phyloP scores from a whole-genome alignment of 2,888 invertebrate genomes.

The Xanthorhoe spadicearia region DNA sequence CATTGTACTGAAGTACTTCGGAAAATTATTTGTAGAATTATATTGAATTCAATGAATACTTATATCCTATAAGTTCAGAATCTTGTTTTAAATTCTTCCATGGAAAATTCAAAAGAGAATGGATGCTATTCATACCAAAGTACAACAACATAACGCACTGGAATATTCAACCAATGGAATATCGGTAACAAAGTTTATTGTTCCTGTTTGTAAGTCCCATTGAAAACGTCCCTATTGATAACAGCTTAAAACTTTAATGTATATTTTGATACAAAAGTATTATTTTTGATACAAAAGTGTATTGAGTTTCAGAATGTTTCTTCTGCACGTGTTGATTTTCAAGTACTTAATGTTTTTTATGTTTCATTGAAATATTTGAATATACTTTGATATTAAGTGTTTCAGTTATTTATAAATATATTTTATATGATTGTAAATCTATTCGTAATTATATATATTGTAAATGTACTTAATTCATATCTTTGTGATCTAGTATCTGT shows the following conservation, averaged over 20 bases:
- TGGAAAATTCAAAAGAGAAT: not conserved
- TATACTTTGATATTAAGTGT: not conserved
- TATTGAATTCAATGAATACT: not conserved
- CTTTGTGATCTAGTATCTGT: too few relatives aligned
- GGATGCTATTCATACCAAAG: conserved; percentile 10
- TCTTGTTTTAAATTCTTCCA: not conserved
- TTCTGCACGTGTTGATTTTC: not conserved
- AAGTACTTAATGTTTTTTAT: not conserved
- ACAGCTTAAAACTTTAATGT: conserved; percentile 26
- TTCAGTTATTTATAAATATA: too few relatives aligned
- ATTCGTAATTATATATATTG: too few relatives aligned
- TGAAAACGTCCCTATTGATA: conserved; percentile 20
- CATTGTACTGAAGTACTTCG: too few relatives aligned
- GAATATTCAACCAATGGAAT: conserved; percentile 15
- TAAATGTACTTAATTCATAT: too few relatives aligned
- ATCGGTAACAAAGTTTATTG: conserved; percentile 26
- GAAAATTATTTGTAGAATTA: not conserved
- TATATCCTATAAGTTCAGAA: not conserved
- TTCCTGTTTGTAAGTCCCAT: conserved; percentile 23
- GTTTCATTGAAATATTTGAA: not conserved
- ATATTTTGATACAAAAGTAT: conserved; percentile 18
- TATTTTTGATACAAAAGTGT: not conserved
- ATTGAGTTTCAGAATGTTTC: not conserved
- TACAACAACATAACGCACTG: conserved; percentile 5
- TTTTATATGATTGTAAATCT: too few relatives aligned